Evolutionary conservation across 2,113 vertebrate genomes (phyloP).

Genomic region (Calidris pygmaea): DNA sequence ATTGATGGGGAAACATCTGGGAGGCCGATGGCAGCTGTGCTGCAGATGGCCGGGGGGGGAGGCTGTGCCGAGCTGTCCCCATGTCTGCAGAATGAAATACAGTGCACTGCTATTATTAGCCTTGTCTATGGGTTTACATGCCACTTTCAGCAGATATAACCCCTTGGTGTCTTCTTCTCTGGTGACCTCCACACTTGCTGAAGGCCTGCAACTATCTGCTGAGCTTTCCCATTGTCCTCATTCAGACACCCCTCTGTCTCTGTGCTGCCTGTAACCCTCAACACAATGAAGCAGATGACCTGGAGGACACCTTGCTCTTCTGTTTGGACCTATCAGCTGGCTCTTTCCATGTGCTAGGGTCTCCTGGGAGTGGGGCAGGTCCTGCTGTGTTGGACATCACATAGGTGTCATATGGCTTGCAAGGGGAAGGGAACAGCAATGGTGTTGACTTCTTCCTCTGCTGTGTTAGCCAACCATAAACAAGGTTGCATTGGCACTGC

Average conservation of each 20-base stretch:
- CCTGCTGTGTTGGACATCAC: neutral
- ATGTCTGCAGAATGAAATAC: neutral
- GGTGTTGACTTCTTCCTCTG: neutral
- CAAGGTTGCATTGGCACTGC: neutral
- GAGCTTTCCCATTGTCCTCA: neutral
- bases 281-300: neutral
- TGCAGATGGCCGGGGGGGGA: neutral
- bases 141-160: neutral
- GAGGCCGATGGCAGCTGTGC: neutral
- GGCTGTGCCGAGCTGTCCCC: neutral
- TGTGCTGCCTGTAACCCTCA: neutral
- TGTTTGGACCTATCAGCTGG: neutral
- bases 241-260: neutral
- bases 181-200: neutral
- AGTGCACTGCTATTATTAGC: rapidly evolving
- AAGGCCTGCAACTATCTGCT: neutral
- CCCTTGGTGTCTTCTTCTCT: neutral
- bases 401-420: neutral
- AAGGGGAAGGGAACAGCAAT: neutral
- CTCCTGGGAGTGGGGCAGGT: neutral
- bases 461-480: neutral
- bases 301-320: neutral
- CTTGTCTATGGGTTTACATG: neutral
- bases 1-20: neutral
- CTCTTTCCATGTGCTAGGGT: neutral